Base-by-base conservation (phyloP, 2,113 vertebrate genomes). In the Zootoca vivipara region DNA sequence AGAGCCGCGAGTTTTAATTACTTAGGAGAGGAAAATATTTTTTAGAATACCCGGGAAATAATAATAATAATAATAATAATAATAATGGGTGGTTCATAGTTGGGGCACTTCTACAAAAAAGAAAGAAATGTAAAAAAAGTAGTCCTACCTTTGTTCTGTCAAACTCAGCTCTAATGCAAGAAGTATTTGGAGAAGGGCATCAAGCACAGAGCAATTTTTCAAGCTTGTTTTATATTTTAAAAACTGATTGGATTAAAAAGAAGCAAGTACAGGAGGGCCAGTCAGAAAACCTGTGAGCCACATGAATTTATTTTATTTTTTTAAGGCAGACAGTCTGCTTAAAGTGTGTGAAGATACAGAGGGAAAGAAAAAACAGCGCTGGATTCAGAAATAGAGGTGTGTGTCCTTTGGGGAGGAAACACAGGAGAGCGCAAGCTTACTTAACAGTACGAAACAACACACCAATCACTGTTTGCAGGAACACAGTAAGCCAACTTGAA, bases 351-450 rank as follows among this genome's bases (percentile, higher is more conserved):
- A 33, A 78, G 65, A 91, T 78, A 93, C 83, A 95, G 15, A 33
- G 62, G n/a, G 75, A 7, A 8, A 33, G 62, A 42, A 77, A 7
- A 77, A 88, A 67, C 20, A 26, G 7, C 7, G 90, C 7, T 90
- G 72, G 85, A 91, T 85, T 93, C 92, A 81, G 86, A 88, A 78
- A 85, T 85, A 90, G 26, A 20, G 58, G 67, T 90, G 35, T 93
- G 85, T 83, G 26, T 70, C 69, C 58, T 62, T 38, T 56, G 28
- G 56, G 30, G 35, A 82, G 9, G 5, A 5, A 33, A 56, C 4
- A 1, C 9, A 35, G 40, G 10, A 16, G 30, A 12, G 28, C 30
- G 33, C 38, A 6, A 72, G 38, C 77, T 70, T 46, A 79, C 6
- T 52, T 56, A 85, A 8, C 30, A 79, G 7, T 15, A 69, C 9